phyloP scores from a whole-genome alignment of 2,797 vertebrate species.

The Sphenopsis melanotis region DNA sequence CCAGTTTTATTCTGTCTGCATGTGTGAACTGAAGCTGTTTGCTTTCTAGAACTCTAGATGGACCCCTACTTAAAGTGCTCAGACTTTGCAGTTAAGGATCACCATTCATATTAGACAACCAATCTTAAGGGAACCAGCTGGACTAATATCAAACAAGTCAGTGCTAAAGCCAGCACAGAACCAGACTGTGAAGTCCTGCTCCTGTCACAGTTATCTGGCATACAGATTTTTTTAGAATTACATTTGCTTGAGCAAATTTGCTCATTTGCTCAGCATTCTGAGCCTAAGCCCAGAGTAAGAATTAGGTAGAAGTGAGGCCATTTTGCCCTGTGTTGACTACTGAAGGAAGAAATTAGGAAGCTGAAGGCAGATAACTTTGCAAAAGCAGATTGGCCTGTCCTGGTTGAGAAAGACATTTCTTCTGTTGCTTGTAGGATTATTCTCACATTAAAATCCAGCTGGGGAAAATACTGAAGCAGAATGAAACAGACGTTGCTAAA shows the following conservation, averaged over 20 bases:
- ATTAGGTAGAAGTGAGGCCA: background rate
- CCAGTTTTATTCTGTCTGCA: background rate
- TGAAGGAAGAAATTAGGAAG: background rate
- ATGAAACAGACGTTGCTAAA: constrained; percentile 53
- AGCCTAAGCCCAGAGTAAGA: background rate
- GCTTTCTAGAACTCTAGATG: background rate
- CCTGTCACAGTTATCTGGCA: accelerated
- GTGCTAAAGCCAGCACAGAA: background rate
- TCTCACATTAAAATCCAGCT: constrained; percentile 52
- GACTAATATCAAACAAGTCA: background rate
- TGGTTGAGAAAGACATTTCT: constrained; percentile 4
- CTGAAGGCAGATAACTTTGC: background rate
- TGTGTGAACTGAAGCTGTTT: background rate
- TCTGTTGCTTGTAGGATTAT: constrained; percentile 7
- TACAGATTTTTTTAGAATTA: background rate
- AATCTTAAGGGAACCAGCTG: background rate
- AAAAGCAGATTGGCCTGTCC: background rate
- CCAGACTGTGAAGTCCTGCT: background rate
- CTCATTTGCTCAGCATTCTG: background rate
- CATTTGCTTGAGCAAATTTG: background rate
- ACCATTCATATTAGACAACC: background rate
- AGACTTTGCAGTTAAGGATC: background rate
- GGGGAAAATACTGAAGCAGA: constrained; percentile 44
- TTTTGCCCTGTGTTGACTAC: background rate
- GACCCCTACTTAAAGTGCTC: background rate